Evolutionary conservation across 1,140 invertebrate species (phyloP).

Genomic region (Caerostris darwini): DNA sequence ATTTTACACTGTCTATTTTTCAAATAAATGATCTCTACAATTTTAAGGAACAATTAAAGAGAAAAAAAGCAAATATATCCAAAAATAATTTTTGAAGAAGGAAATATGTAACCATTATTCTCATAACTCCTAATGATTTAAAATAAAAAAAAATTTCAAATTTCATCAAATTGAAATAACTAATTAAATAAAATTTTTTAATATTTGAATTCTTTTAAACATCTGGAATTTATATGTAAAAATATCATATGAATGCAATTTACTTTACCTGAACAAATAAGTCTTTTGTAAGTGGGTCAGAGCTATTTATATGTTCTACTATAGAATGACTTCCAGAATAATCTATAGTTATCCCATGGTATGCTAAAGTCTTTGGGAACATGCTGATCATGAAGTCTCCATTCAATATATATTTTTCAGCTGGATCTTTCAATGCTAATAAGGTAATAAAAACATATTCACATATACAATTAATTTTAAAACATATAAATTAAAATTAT

Average conservation of each 20-base stretch:
- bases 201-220: too few relatives aligned
- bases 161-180: too few relatives aligned
- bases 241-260: background rate
- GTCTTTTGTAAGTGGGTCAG: slow-evolving; percentile 88
- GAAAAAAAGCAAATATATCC: too few relatives aligned
- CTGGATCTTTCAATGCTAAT: slow-evolving; percentile 84
- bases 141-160: too few relatives aligned
- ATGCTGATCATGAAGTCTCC: slow-evolving; percentile 88
- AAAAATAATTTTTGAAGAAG: too few relatives aligned
- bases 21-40: too few relatives aligned
- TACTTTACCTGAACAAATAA: slow-evolving; percentile 86
- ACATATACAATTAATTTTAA: background rate
- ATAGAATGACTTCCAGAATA: slow-evolving; percentile 89
- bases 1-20: too few relatives aligned
- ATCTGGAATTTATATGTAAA: background rate
- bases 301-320: slow-evolving; percentile 90
- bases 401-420: slow-evolving; percentile 89
- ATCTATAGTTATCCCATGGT: slow-evolving; percentile 87
- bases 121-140: too few relatives aligned
- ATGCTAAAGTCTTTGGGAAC: slow-evolving; percentile 87
- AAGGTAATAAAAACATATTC: slow-evolving; percentile 26
- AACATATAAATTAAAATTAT: background rate
- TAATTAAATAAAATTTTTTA: too few relatives aligned
- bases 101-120: too few relatives aligned
- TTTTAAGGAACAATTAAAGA: too few relatives aligned